These are phyloP conservation scores for Eilema depressum DNA, from an alignment of 2,888 invertebrate species.

Conservation along the genomic window DNA sequence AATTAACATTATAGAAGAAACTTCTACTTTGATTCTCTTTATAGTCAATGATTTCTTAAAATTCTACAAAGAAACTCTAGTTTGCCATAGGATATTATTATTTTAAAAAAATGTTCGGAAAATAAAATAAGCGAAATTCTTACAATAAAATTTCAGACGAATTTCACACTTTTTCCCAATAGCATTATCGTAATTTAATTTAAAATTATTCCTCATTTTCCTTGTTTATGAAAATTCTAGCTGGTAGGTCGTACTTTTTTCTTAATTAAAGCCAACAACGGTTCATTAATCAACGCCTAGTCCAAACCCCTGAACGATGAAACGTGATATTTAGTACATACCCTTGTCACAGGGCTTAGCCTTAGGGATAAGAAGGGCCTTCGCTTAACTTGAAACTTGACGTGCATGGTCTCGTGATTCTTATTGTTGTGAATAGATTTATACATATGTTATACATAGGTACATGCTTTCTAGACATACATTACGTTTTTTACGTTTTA, in stretches of 20 bases:
- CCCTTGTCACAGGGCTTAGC: constrained; percentile 39
- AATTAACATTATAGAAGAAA: too few species aligned
- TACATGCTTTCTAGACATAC: background rate
- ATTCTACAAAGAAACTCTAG: background rate
- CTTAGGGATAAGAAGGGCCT: constrained; percentile 27
- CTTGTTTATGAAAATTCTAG: constrained; percentile 17
- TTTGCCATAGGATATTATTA: background rate
- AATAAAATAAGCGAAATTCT: background rate
- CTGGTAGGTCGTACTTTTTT: constrained; percentile 21
- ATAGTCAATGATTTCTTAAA: too few species aligned
- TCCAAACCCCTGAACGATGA: constrained; percentile 37
- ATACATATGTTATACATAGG: background rate
- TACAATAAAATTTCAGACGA: background rate
- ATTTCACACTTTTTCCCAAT: background rate
- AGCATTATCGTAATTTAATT: constrained; percentile 32
- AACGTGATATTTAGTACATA: constrained; percentile 45
- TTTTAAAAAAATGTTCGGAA: background rate
- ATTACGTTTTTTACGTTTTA: background rate
- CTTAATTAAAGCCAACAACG: constrained; percentile 33
- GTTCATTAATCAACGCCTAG: constrained; percentile 47
- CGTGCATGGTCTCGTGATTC: constrained; percentile 14
- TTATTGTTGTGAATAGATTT: constrained; percentile 12
- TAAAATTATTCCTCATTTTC: constrained; percentile 20
- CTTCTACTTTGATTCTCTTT: too few species aligned
- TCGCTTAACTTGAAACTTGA: constrained; percentile 30